These are phyloP conservation scores for Megalops cyprinoides DNA, from an alignment of 2,797 vertebrate genomes.

Conservation along the genomic window DNA sequence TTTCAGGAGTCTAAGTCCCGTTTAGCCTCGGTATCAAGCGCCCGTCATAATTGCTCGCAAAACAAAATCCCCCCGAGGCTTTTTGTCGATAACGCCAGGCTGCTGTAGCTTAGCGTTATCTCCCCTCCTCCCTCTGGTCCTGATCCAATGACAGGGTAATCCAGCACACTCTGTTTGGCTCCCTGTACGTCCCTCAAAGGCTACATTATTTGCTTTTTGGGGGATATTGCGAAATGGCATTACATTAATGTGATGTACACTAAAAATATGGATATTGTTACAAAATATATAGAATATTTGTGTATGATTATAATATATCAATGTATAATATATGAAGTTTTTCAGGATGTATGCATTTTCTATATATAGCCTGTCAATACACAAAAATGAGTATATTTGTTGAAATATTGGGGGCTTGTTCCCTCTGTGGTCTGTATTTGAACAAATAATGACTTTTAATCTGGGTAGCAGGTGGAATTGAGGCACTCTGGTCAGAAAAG, in stretches of 20 bases:
- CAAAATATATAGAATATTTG: too few relatives aligned
- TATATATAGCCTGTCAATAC: not conserved
- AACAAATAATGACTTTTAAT: not conserved
- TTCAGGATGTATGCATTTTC: not conserved
- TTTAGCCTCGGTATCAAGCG: conserved; percentile 59
- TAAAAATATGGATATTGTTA: too few relatives aligned
- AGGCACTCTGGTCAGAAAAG: not conserved
- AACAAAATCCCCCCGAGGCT: conserved; percentile 64
- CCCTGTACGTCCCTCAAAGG: not conserved
- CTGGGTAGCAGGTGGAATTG: not conserved
- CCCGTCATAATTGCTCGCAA: conserved; percentile 63
- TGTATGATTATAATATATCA: too few relatives aligned
- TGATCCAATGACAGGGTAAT: conserved; percentile 68
- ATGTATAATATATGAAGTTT: too few relatives aligned
- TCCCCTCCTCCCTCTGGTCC: conserved; percentile 52
- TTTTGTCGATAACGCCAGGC: conserved; percentile 67
- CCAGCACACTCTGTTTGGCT: conserved; percentile 41
- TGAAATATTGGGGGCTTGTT: not conserved
- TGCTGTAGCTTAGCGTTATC: conserved; percentile 76
- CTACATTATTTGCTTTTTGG: not conserved
- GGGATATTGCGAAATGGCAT: too few relatives aligned
- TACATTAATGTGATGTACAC: too few relatives aligned
- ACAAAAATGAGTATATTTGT: not conserved
- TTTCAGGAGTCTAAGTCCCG: conserved; percentile 62
- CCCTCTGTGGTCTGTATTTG: not conserved